phyloP scores from a whole-genome alignment of 2,888 invertebrate species.

The Dryocosmus kuriphilus region DNA sequence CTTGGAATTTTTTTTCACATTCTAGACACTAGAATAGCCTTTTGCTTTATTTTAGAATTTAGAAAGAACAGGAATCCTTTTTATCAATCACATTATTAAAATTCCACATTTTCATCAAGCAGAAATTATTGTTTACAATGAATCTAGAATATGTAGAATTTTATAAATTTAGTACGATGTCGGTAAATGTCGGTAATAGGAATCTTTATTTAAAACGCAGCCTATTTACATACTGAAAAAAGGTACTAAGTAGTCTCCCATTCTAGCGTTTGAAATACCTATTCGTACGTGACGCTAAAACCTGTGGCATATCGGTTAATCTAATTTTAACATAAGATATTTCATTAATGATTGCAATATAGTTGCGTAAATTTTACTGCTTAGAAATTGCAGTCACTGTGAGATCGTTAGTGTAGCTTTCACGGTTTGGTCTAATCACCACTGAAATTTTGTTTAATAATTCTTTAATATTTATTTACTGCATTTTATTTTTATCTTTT shows the following conservation, averaged over 20 bases:
- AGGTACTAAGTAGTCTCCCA: constrained; percentile 37
- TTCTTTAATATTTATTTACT: neutral
- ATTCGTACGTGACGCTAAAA: constrained; percentile 41
- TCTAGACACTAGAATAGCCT: neutral
- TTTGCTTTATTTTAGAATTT: neutral
- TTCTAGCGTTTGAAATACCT: constrained; percentile 52
- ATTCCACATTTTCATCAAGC: too few species aligned
- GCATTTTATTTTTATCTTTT: too few species aligned
- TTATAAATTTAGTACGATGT: neutral
- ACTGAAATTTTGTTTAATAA: neutral
- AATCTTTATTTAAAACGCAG: neutral
- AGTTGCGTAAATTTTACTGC: constrained; percentile 56
- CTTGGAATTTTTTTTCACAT: neutral
- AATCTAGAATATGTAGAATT: too few species aligned
- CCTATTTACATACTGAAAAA: neutral
- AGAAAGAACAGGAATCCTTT: neutral
- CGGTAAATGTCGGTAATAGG: neutral
- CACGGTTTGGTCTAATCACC: neutral
- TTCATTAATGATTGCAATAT: constrained; percentile 26
- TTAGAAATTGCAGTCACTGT: constrained; percentile 55
- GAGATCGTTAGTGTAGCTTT: constrained; percentile 26
- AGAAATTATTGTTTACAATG: too few species aligned
- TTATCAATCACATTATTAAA: too few species aligned
- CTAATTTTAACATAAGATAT: neutral
- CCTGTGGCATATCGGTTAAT: constrained; percentile 50